These are phyloP conservation scores for Tapirus terrestris DNA, from an alignment of 2,113 vertebrate species.

Conservation along the genomic window DNA sequence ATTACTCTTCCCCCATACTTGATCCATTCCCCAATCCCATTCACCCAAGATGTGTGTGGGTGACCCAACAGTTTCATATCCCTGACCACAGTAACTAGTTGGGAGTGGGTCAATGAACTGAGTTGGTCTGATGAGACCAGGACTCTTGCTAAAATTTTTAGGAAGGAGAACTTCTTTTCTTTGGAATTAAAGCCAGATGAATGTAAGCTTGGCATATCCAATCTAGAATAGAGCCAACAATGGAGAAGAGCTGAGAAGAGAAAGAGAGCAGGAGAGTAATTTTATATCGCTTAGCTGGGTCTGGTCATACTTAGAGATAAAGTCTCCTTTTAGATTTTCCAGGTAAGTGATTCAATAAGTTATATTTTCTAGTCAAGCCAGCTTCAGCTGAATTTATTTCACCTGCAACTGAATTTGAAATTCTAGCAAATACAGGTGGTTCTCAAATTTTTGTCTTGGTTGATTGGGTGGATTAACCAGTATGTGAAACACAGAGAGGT, in stretches of 20 bases:
- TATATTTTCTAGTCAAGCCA: background rate
- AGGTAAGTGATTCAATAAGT: background rate
- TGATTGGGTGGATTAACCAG: background rate
- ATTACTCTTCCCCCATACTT: background rate
- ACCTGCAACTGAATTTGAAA: conserved; percentile 16
- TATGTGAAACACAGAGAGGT: background rate
- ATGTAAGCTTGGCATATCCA: background rate
- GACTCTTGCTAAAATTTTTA: background rate
- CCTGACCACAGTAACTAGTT: background rate
- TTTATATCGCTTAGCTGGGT: background rate
- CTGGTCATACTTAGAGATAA: background rate
- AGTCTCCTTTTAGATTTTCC: background rate
- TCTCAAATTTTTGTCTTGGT: background rate
- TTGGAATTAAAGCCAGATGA: background rate
- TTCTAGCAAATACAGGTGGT: background rate
- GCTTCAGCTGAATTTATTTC: background rate
- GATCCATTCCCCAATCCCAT: background rate
- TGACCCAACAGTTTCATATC: background rate
- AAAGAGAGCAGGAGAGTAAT: background rate
- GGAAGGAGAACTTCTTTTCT: background rate
- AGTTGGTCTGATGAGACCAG: background rate
- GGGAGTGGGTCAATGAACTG: background rate
- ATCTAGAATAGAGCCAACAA: background rate
- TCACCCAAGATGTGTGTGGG: background rate
- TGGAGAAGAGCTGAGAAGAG: background rate